A percentile compares a stretch with the other conserved stretches of the same genome.
Evolutionary conservation across 1,140 invertebrate genomes (phyloP).

Genomic region (Calliopsis andreniformis): DNA sequence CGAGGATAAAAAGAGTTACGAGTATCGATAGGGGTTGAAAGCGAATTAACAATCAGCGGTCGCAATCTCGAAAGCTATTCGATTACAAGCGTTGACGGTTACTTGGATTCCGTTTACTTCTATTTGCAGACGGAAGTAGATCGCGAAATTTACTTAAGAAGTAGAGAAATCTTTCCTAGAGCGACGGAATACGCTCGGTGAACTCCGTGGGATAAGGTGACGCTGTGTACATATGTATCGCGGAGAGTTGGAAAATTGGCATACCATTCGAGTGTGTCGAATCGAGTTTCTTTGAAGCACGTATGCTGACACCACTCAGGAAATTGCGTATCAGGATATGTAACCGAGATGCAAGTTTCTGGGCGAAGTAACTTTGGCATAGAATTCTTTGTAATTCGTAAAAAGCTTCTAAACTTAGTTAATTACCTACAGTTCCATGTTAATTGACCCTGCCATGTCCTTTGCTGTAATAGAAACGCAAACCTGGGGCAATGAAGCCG

Average conservation of each 20-base stretch:
- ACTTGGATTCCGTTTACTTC: slow-evolving; percentile 22
- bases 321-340: background rate
- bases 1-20: background rate
- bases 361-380: no score
- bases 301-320: slow-evolving; percentile 4
- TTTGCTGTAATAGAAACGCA: no score
- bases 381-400: no score
- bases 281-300: background rate
- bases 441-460: no score
- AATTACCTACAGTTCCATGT: no score
- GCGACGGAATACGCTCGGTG: background rate
- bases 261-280: background rate
- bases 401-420: no score
- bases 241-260: background rate
- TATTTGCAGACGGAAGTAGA: background rate
- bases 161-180: slow-evolving; percentile 48
- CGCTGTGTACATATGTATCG: slow-evolving; percentile 46
- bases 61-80: slow-evolving; percentile 6
- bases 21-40: background rate
- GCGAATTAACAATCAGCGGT: background rate
- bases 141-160: slow-evolving; percentile 36
- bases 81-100: slow-evolving; percentile 32
- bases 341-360: background rate
- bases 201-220: slow-evolving; percentile 1
- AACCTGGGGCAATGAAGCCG: no score